Base-by-base conservation (phyloP, 1,140 invertebrate species). In the Aphelenchoides besseyi region DNA sequence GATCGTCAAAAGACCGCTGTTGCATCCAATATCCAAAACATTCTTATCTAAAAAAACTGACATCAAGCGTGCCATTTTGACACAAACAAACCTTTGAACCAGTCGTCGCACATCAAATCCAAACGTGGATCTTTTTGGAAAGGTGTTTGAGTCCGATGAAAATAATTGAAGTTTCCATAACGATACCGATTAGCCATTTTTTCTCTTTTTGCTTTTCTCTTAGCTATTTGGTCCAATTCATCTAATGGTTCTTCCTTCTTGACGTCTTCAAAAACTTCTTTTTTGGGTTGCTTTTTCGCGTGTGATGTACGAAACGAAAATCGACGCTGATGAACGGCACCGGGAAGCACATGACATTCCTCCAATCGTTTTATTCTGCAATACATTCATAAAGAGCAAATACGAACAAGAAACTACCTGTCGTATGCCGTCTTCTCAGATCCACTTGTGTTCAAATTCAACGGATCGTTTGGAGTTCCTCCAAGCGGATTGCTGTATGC, bases 21-120 rank as follows among this genome's bases (percentile, higher is more conserved):
- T 98, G 85, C 95, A 98, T 3, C 96, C 96, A 83, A 98, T 92
- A 83, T 98, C 96, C 48, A 98, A 87, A 28, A 97, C 90, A 86
- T 94, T 91, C 86, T 94, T 96, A 12, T 90, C 89, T 5, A 33
- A 18, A 59, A 12, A 48, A n/a, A n/a, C n/a, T n/a, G n/a, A n/a
- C n/a, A n/a, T n/a, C n/a, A n/a, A n/a, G n/a, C n/a, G n/a, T n/a
- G 97, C 82, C 96, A 88, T 76, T 95, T 90, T 54, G 88, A 87
- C 73, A 16, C 41, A 48, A 48, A 48, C 41, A 48, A 23, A 48
- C 59, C 59, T 28, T 68, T 12, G 23, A 70, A 70, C 69, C 66
- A 69, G 18, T 70, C 69, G 23, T 67, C 53, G 16, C 62, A 69
- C 18, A 70, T 69, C 23, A 67, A 67, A 66, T 69, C 52, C 0